phyloP scores from a whole-genome alignment of 2,113 vertebrate genomes.

The Forbesichthys agassizii region DNA sequence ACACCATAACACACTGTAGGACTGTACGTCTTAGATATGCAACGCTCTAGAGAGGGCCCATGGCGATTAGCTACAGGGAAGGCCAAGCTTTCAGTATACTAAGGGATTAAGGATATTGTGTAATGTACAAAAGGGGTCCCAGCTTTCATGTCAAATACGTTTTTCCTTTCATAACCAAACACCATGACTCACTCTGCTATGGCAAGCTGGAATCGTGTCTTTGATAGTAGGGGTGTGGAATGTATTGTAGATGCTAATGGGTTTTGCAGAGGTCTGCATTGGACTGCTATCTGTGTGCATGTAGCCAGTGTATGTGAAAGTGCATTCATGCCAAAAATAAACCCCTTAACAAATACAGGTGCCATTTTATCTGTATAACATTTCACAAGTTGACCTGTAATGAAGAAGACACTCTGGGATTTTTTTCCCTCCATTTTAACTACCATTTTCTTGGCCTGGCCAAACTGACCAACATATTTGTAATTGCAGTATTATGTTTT shows the following conservation, averaged over 20 bases:
- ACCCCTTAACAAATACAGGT: not conserved
- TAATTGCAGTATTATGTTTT: no score
- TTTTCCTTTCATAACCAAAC: slow-evolving; percentile 44
- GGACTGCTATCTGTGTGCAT: slow-evolving; percentile 35
- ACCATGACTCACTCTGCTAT: slow-evolving; percentile 51
- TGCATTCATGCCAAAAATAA: not conserved
- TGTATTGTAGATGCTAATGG: slow-evolving; percentile 48
- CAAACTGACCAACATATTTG: no score
- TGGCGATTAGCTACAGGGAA: slow-evolving; percentile 11
- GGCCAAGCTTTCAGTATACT: slow-evolving; percentile 25
- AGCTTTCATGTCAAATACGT: slow-evolving; percentile 58
- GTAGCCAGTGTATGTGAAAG: not conserved
- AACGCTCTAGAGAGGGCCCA: no score
- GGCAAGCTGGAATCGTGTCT: slow-evolving; percentile 56
- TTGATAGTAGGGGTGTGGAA: slow-evolving; percentile 68
- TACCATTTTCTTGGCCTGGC: no score
- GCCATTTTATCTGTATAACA: not conserved
- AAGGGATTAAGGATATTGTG: slow-evolving; percentile 31
- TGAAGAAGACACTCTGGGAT: no score
- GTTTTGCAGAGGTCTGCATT: slow-evolving; percentile 58
- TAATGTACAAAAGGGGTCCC: slow-evolving; percentile 46
- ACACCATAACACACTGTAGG: no score
- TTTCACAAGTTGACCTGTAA: no score
- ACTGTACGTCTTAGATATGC: no score
- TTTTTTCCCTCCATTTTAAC: no score